Evolutionary conservation across 1,140 invertebrate species (phyloP), one percentile per base, ranked within the genome.

Genomic region (Meloidogyne chitwoodi): DNA sequence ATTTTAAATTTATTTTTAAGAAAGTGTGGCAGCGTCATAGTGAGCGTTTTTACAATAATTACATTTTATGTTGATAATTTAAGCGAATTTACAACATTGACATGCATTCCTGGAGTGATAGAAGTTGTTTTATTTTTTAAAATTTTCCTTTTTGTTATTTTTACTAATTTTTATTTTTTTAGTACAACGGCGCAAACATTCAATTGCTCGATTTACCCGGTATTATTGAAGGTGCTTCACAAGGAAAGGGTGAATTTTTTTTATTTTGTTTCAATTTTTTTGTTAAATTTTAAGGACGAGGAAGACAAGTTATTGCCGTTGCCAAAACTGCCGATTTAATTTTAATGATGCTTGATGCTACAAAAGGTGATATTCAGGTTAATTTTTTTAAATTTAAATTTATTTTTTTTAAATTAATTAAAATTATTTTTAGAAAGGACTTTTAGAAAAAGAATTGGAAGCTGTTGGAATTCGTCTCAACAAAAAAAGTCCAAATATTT

Each of bases 221-320:
- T 90, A 99, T 99, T 88, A 99, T 99, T 87, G 97, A 99, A 90
- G 97, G 97, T 79, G 97, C 97, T 24, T 98, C 99, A 87, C 96
- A 99, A 88, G 94, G 94, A 63, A 98, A 98, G 89, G 95, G 95
- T 90, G 88, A 94, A n/a, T 11, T 2, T 16, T 1, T 56, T 72
- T 12, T 48, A 22, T 19, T 91, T 83, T 98, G 95, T 85, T 29
- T 1, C 3, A 14, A 10, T 56, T 62, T 22, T 4, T 11, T 11
- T 27, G 19, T 14, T 1, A 62, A 26, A n/a, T 92, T 94, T 26
- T 93, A 94, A 89, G 94, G 90, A 88, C 81, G 83, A 75, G 82
- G 77, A 65, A 29, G 79, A 34, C 97, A 99, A 90, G 97, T 99
- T 8, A 99, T 99, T 86, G 96, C 97, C 24, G 97, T 99, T 0